Conservation (phyloP, 2,888 invertebrate species). For the Nephrocerus scutellatus region DNA sequence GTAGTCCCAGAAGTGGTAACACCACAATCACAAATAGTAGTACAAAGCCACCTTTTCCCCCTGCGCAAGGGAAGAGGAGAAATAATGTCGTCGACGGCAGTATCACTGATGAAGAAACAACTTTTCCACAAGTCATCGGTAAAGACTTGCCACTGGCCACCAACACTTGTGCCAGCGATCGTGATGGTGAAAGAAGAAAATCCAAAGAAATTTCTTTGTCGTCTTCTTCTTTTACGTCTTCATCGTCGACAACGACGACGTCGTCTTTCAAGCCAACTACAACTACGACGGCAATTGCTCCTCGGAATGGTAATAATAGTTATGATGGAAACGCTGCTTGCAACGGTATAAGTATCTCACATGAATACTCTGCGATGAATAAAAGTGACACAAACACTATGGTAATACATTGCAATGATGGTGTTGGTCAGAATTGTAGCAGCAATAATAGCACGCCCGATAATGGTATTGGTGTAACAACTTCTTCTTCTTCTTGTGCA, state of each 20-base stretch:
- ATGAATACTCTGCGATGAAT: no score
- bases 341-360: constrained; percentile 12
- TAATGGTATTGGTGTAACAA: no score
- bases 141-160: background rate
- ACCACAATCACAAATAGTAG: no score
- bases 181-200: background rate
- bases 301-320: background rate
- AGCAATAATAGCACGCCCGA: constrained; percentile 8
- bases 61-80: no score
- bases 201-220: background rate
- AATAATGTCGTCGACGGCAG: no score
- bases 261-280: background rate
- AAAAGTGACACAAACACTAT: no score
- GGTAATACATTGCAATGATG: no score
- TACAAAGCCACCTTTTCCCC: no score
- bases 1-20: no score
- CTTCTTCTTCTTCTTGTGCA: no score
- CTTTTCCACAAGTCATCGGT: background rate
- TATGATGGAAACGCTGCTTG: constrained; percentile 1
- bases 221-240: constrained; percentile 8
- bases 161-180: constrained; percentile 1
- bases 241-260: constrained; percentile 11
- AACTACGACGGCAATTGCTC: background rate
- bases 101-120: no score
- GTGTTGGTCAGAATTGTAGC: no score